Conservation (phyloP, 2,888 invertebrate genomes). For the Cerastis rubricosa region DNA sequence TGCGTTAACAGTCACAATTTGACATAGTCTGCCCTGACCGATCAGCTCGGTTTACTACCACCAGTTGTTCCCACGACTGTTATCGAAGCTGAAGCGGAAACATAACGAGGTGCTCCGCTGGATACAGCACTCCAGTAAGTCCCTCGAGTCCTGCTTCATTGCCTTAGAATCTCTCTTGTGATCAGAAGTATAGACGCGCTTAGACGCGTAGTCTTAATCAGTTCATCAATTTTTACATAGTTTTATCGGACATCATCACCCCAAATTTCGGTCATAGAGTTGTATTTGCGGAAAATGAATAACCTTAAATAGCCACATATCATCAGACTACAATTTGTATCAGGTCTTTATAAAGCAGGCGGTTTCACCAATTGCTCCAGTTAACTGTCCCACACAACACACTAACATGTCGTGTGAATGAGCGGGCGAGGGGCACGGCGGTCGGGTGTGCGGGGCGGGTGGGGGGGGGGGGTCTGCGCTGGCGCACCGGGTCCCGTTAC, state of each 20-base stretch:
- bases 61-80: constrained; percentile 44
- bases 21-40: constrained; percentile 40
- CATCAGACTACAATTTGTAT: constrained; percentile 3
- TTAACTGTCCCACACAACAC: constrained; percentile 45
- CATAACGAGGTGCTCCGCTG: neutral
- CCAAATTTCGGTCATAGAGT: too few relatives aligned
- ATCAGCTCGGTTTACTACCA: constrained; percentile 30
- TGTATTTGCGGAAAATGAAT: neutral
- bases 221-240: neutral
- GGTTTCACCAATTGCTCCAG: constrained; percentile 20
- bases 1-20: constrained; percentile 48
- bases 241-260: neutral
- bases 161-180: neutral
- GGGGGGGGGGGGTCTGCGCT: constrained; percentile 42
- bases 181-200: neutral
- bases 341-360: constrained; percentile 3
- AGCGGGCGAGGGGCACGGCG: constrained; percentile 19
- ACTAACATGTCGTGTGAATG: constrained; percentile 58
- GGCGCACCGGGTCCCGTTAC: constrained; percentile 68
- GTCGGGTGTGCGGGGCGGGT: neutral
- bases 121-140: neutral
- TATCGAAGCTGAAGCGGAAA: constrained; percentile 2
- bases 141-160: neutral
- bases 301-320: neutral
- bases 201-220: too few relatives aligned